These are phyloP conservation scores for Drosophila subsilvestris DNA, from an alignment of 2,888 invertebrate species.

Conservation along the genomic window DNA sequence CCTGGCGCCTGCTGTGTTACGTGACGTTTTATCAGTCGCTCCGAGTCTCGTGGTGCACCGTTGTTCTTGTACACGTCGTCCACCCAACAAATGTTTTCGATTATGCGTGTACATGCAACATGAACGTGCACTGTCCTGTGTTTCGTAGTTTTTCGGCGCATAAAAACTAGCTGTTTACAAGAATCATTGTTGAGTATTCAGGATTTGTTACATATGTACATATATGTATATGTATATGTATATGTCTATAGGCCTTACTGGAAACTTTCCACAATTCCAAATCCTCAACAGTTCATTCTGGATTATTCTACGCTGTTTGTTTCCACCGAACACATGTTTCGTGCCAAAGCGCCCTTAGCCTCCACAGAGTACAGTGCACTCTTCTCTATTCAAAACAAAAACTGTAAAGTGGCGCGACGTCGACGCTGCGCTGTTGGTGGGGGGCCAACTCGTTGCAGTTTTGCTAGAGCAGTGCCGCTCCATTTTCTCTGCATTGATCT, in stretches of 20 bases:
- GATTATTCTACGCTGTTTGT: neutral
- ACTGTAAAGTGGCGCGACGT: constrained; percentile 20
- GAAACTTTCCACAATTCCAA: too few species aligned
- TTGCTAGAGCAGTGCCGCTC: constrained; percentile 8
- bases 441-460: constrained; percentile 35
- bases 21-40: constrained; percentile 64
- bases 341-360: constrained; percentile 7
- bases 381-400: constrained; percentile 3
- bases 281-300: neutral
- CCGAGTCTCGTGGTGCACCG: constrained; percentile 33
- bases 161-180: too few species aligned
- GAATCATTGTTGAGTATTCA: too few species aligned
- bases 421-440: constrained; percentile 11
- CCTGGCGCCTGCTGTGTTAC: constrained; percentile 53
- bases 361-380: constrained; percentile 40
- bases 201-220: too few species aligned
- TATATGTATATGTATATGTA: too few species aligned
- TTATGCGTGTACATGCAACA: constrained; percentile 7
- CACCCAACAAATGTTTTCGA: constrained; percentile 17
- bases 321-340: constrained; percentile 22
- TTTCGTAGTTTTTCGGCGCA: too few species aligned
- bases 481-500: constrained; percentile 20
- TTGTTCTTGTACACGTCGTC: constrained; percentile 59
- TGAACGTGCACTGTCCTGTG: neutral
- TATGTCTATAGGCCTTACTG: too few species aligned